Conservation (phyloP, 2,888 invertebrate species). For the Netelia fuscicornis region DNA sequence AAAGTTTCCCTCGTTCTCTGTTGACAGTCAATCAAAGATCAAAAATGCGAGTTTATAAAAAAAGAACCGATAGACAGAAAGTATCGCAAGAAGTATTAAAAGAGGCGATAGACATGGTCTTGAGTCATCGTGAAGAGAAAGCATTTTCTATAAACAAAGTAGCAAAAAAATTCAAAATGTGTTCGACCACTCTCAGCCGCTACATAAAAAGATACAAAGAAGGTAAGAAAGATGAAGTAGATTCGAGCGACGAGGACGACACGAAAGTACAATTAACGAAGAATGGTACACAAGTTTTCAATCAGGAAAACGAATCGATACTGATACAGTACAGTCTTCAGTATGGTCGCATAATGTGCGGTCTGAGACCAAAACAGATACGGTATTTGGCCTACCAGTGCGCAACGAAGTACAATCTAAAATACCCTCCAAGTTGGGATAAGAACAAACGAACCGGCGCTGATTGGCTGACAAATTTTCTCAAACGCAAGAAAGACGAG, state of each 20-base stretch:
- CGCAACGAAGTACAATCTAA: constrained; percentile 56
- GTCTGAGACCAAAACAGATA: constrained; percentile 62
- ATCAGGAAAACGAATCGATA: constrained; percentile 37
- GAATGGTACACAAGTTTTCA: constrained; percentile 51
- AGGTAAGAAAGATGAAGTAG: constrained; percentile 20
- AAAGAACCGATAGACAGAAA: constrained; percentile 52
- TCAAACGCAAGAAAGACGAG: constrained; percentile 54
- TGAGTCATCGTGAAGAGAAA: constrained; percentile 50
- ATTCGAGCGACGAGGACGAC: constrained; percentile 48
- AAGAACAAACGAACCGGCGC: constrained; percentile 54
- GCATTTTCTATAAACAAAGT: constrained; percentile 55
- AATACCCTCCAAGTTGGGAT: constrained; percentile 62
- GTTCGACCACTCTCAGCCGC: constrained; percentile 44
- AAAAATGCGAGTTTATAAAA: constrained; percentile 57
- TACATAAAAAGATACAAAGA: constrained; percentile 46
- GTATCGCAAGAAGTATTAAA: constrained; percentile 48
- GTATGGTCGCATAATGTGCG: constrained; percentile 47
- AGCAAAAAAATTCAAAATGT: constrained; percentile 50
- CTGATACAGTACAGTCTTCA: constrained; percentile 54
- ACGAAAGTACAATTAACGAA: constrained; percentile 23
- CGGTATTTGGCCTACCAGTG: constrained; percentile 67
- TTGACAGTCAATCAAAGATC: constrained; percentile 6
- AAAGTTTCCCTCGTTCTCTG: not conserved
- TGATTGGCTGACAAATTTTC: constrained; percentile 60
- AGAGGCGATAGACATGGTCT: constrained; percentile 41